Percentiles rank a stretch among this genome's conserved stretches.
Evolutionary conservation across 2,797 vertebrate species (phyloP).

Genomic region (Squalus acanthias): DNA sequence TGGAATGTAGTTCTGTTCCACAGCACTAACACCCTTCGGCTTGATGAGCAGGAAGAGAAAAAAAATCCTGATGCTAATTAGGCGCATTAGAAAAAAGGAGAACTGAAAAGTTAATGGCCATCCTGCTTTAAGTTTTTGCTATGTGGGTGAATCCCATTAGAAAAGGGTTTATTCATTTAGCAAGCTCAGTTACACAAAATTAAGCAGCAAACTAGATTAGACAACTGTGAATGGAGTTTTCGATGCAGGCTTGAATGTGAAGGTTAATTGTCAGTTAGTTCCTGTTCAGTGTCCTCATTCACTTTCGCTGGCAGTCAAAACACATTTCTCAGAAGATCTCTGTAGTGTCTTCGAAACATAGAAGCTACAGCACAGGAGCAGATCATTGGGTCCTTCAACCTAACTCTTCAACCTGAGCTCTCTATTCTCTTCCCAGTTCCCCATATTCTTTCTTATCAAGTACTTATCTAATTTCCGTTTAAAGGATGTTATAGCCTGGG

Average conservation of each 20-base stretch:
- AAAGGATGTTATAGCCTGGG: not conserved
- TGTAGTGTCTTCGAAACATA: not conserved
- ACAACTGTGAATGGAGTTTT: not conserved
- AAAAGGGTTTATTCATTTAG: not conserved
- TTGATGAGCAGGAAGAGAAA: not conserved
- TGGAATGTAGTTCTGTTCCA: not conserved
- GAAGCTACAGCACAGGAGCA: not conserved
- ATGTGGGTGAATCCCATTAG: not conserved
- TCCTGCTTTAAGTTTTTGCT: not conserved
- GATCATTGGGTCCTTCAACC: too few relatives aligned
- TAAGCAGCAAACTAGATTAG: constrained; percentile 12
- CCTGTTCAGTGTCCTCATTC: not conserved
- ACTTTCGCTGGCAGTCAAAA: not conserved
- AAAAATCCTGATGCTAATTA: not conserved
- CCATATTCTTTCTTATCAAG: not conserved
- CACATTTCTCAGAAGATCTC: not conserved
- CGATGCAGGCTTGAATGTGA: not conserved
- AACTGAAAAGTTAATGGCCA: not conserved
- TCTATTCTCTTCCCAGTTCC: not conserved
- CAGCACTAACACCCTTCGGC: too few relatives aligned
- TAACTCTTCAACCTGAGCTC: not conserved
- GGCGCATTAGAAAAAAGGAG: not conserved
- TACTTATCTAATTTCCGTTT: not conserved
- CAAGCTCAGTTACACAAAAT: constrained; percentile 21
- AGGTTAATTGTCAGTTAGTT: constrained; percentile 18